phyloP scores from a whole-genome alignment of 2,888 invertebrate species.

The Emmelina monodactyla region DNA sequence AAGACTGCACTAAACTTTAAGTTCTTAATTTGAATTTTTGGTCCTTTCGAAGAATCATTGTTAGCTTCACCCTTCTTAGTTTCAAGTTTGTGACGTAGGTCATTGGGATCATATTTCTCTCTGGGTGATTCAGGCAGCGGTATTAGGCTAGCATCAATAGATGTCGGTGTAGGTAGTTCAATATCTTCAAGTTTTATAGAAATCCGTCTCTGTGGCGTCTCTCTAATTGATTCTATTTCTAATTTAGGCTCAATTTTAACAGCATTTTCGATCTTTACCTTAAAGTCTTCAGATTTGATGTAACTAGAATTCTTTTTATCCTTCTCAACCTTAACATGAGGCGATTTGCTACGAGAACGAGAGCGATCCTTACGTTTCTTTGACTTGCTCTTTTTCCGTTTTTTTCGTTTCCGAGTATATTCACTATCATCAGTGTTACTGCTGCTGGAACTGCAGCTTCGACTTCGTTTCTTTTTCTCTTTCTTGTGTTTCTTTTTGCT shows the following conservation, averaged over 20 bases:
- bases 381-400: conserved; percentile 63
- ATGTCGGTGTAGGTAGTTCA: conserved; percentile 14
- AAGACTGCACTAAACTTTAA: conserved; percentile 73
- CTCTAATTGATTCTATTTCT: neutral
- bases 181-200: conserved; percentile 1
- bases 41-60: conserved; percentile 45
- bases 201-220: no score
- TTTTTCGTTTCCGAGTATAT: conserved; percentile 62
- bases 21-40: conserved; percentile 75
- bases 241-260: neutral
- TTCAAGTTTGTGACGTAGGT: conserved; percentile 31
- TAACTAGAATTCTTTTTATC: neutral
- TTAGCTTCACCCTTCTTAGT: conserved; percentile 27
- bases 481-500: conserved; percentile 71
- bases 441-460: conserved; percentile 42
- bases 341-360: neutral
- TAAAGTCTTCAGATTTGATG: neutral
- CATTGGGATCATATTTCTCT: conserved; percentile 25
- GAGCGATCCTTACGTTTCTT: conserved; percentile 30
- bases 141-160: conserved; percentile 39
- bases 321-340: neutral
- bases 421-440: conserved; percentile 47
- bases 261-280: neutral
- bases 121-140: conserved; percentile 52
- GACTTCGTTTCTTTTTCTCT: conserved; percentile 59